phyloP scores from a whole-genome alignment of 1,140 invertebrate genomes.

The Prorops nasuta region DNA sequence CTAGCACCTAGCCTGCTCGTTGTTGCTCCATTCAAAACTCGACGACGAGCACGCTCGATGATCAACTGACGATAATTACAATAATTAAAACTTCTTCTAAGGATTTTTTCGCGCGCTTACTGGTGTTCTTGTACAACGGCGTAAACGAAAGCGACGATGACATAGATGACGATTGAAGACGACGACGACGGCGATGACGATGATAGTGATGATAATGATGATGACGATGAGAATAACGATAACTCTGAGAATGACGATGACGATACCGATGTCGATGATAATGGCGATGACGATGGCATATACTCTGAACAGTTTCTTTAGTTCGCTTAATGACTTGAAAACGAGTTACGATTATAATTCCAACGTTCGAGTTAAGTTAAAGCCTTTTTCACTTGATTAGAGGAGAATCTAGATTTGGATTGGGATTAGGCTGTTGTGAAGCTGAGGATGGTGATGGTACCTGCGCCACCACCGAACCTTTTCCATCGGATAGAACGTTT shows the following conservation, averaged over 20 bases:
- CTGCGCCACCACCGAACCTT: conserved; percentile 44
- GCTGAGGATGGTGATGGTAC: conserved; percentile 50
- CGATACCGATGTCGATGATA: conserved; percentile 12
- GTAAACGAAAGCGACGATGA: conserved; percentile 4
- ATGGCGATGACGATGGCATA: conserved; percentile 31
- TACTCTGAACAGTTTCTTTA: conserved; percentile 38
- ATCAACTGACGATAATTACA: conserved; percentile 22
- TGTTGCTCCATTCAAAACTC: too few relatives aligned
- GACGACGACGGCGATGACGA: conserved; percentile 13
- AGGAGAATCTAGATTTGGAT: conserved; percentile 54
- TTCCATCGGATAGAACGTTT: conserved; percentile 41
- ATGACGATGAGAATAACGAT: conserved; percentile 19
- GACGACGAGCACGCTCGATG: conserved; percentile 16
- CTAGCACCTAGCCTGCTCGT: too few relatives aligned
- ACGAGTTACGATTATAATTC: conserved; percentile 50
- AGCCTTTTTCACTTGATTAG: conserved; percentile 58
- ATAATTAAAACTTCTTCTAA: conserved; percentile 4
- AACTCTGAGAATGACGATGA: conserved; percentile 21
- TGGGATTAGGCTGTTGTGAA: conserved; percentile 54
- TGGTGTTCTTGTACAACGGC: conserved; percentile 20
- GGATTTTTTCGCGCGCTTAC: conserved; percentile 19
- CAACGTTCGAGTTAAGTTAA: conserved; percentile 56
- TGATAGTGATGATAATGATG: conserved; percentile 11
- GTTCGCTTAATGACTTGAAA: conserved; percentile 45
- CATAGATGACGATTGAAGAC: conserved; percentile 10